Base-by-base conservation (phyloP, 2,888 invertebrate genomes). In the Synanthedon tipuliformis region DNA sequence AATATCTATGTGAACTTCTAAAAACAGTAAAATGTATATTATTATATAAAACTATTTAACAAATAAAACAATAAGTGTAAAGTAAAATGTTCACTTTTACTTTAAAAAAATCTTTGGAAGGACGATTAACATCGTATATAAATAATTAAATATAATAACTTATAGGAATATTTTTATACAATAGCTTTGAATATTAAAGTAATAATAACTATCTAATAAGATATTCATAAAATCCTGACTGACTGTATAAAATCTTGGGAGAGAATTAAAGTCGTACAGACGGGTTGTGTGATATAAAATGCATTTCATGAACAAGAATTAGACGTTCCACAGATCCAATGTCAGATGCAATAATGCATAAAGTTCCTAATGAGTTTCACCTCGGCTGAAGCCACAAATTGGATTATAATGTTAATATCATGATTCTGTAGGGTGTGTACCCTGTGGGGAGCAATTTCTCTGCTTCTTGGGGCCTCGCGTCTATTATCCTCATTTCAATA, bases 401-500 rank as follows among this genome's bases (percentile, higher is more conserved):
- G 78, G 84, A 85, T 84, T 85, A 83, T 81, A 81, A 85, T 81
- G 78, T 83, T 84, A 83, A 82, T 85, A 81, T 76, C 75, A 75
- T 75, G 78, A 77, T 78, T 77, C 69, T 66, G 69, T 66, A 61
- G 64, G 69, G 73, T 54, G 51, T 53, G 71, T 67, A 59, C 68
- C 68, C 75, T 63, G 71, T 67, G 65, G 79, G 78, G 78, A 78
- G 80, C 76, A 75, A 75, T 81, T 78, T 76, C 61, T 51, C 71
- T 64, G 68, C 73, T 69, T 77, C 76, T 76, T 71, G 73, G 76
- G 77, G 66, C 69, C 71, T 69, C 68, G 73, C 78, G 76, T 75
- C 82, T 79, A 82, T 84, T 86, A 83, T 84, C 79, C 82, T 78
- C 81, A 75, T 83, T 85, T 83, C 86, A 84, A 86, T 85, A 82